Conservation (phyloP, 2,888 invertebrate species). For the Cataglyphis altisquamis region DNA sequence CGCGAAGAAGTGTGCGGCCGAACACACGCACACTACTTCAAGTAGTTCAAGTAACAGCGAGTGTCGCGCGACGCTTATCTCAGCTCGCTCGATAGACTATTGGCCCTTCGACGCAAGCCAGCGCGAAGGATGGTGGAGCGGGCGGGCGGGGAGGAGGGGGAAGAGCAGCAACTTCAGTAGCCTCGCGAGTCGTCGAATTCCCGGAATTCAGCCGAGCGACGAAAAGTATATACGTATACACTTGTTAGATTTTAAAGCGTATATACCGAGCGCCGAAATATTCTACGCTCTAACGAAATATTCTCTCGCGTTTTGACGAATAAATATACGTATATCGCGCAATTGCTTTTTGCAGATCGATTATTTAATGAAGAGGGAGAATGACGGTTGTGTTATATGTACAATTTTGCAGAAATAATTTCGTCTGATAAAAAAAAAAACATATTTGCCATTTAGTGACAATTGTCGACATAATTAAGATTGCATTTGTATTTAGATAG, state of each 20-base stretch:
- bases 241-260: not conserved
- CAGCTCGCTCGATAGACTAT: not conserved
- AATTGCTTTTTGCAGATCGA: not conserved
- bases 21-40: too few species aligned
- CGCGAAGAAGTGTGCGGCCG: too few species aligned
- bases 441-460: too few species aligned
- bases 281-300: not conserved
- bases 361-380: not conserved
- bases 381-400: not conserved
- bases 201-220: not conserved
- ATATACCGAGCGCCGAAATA: not conserved
- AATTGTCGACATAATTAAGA: not conserved
- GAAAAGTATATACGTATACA: not conserved
- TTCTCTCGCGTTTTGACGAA: not conserved
- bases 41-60: too few species aligned
- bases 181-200: not conserved
- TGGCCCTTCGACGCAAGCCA: not conserved
- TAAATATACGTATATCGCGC: too few species aligned
- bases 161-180: not conserved
- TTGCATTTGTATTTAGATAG: not conserved
- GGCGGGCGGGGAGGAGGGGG: not conserved
- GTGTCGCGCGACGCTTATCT: not conserved
- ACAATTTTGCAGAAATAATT: not conserved
- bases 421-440: not conserved
- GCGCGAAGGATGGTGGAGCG: not conserved